Conservation (phyloP, 2,888 invertebrate species). For the Gonocerus acuteangulatus region DNA sequence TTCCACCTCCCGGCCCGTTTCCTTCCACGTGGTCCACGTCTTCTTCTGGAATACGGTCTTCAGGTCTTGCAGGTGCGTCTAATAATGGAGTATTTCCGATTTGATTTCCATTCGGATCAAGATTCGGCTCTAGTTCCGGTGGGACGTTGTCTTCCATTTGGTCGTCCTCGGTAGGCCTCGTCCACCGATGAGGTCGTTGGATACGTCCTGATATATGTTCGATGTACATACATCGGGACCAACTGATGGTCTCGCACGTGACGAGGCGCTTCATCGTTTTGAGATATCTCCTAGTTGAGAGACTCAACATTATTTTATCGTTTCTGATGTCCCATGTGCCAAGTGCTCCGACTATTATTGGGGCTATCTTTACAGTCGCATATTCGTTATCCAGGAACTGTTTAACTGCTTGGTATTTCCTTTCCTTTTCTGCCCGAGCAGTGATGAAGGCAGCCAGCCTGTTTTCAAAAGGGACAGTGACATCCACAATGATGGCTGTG, state of each 20-base stretch:
- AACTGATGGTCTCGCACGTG: not conserved
- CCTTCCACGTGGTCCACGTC: too few species aligned
- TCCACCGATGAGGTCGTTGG: too few species aligned
- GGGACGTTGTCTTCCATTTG: too few species aligned
- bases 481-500: not conserved
- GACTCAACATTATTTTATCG: not conserved
- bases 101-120: too few species aligned
- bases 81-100: too few species aligned
- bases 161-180: too few species aligned
- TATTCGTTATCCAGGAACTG: not conserved
- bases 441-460: not conserved
- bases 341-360: not conserved
- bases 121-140: too few species aligned
- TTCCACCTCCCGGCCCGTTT: too few species aligned
- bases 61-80: too few species aligned
- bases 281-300: not conserved
- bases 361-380: not conserved
- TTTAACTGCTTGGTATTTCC: not conserved
- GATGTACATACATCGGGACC: conserved; percentile 25
- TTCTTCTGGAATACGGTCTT: too few species aligned
- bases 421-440: not conserved
- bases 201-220: too few species aligned
- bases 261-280: not conserved
- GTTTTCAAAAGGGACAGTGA: not conserved
- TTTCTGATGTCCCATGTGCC: not conserved